Evolutionary conservation across 2,888 invertebrate species (phyloP).

Genomic region (Eupelmus urozonus): DNA sequence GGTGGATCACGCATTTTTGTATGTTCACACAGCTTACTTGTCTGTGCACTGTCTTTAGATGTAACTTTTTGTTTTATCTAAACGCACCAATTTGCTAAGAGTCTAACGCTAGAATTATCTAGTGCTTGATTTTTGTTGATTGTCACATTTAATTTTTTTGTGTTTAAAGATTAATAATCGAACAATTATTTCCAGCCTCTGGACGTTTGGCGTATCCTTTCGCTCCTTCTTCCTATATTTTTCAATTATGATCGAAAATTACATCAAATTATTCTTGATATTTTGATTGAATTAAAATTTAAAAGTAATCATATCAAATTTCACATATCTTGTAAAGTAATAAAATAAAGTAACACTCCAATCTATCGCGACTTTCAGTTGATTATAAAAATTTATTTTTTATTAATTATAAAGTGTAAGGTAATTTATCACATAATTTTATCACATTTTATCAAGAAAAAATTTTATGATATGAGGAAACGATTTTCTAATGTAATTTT

Average conservation of each 20-base stretch:
- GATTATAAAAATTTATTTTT: too few relatives aligned
- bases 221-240: conserved; percentile 41
- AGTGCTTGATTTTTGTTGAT: conserved; percentile 28
- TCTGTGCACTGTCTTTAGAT: conserved; percentile 4
- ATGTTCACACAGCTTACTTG: background rate
- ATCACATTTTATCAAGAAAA: too few relatives aligned
- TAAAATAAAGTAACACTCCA: too few relatives aligned
- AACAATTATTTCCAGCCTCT: conserved; percentile 72
- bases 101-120: background rate
- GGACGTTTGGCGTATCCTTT: conserved; percentile 67
- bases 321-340: too few relatives aligned
- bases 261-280: too few relatives aligned
- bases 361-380: too few relatives aligned
- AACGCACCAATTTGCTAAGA: conserved; percentile 12
- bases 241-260: background rate
- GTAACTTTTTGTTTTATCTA: background rate
- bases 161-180: conserved; percentile 69
- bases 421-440: too few relatives aligned
- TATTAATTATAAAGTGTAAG: too few relatives aligned
- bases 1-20: background rate
- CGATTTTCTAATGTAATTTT: too few relatives aligned
- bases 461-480: too few relatives aligned
- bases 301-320: too few relatives aligned
- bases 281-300: too few relatives aligned
- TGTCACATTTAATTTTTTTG: conserved; percentile 43